Percentiles rank a stretch among this genome's conserved stretches.
Conservation (phyloP, 2,113 vertebrate genomes). For the Equus quagga region DNA sequence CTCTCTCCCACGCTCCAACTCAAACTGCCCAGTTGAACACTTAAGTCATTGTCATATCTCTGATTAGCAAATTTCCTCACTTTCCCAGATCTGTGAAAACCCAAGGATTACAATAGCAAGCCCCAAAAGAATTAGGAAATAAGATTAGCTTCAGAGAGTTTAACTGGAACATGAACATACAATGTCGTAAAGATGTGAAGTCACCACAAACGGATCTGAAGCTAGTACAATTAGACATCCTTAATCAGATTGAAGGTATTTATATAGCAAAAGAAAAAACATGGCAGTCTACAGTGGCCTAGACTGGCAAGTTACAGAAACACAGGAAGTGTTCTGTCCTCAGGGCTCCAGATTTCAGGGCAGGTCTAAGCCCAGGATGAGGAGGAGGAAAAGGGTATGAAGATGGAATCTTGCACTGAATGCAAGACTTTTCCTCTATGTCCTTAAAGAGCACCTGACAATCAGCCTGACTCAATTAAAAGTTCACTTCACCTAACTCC, state of each 20-base stretch:
- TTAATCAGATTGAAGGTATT: background rate
- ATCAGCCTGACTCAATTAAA: background rate
- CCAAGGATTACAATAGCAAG: background rate
- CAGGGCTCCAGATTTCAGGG: background rate
- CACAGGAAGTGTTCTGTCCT: background rate
- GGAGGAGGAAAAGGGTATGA: background rate
- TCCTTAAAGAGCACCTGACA: background rate
- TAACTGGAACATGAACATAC: background rate
- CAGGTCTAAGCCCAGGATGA: background rate
- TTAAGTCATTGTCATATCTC: background rate
- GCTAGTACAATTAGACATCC: background rate
- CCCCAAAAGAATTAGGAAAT: background rate
- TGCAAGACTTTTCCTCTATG: background rate
- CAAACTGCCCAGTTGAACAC: background rate
- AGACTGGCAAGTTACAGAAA: background rate
- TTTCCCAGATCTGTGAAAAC: background rate
- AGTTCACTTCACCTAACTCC: background rate
- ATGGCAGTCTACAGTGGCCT: background rate
- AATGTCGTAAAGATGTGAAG: background rate
- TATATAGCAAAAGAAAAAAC: background rate
- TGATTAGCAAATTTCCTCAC: background rate
- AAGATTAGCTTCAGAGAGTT: background rate
- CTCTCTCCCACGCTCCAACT: background rate
- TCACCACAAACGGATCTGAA: background rate
- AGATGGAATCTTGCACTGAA: background rate